A percentile compares a stretch with the other conserved stretches of the same genome.
Conservation (phyloP, 2,797 vertebrate species). For the Hylomyscus alleni region DNA sequence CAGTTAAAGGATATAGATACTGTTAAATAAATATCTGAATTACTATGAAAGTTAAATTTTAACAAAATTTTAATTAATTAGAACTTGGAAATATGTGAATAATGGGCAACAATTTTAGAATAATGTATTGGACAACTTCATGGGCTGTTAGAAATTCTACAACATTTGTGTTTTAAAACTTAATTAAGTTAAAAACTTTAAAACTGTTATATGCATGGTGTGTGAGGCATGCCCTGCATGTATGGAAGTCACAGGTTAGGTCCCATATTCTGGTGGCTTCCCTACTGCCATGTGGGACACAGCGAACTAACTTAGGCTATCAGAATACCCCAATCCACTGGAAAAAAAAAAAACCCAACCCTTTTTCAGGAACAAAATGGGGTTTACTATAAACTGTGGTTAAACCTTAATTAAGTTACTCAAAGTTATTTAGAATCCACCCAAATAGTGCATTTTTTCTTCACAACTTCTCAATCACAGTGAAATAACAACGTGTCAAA, state of each 20-base stretch:
- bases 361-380: not conserved
- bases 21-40: not conserved
- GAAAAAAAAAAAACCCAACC: not conserved
- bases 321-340: not conserved
- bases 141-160: not conserved
- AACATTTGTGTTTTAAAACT: not conserved
- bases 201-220: not conserved
- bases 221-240: too few species aligned
- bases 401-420: not conserved
- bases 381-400: not conserved
- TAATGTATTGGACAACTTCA: not conserved
- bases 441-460: not conserved
- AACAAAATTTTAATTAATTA: not conserved
- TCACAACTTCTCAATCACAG: not conserved
- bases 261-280: not conserved
- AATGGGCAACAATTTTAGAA: constrained; percentile 3
- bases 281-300: not conserved
- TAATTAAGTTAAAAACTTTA: not conserved
- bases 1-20: not conserved
- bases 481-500: not conserved
- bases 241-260: not conserved
- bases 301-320: not conserved
- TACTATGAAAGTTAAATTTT: not conserved
- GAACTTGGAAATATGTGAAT: not conserved
- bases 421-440: not conserved